Base-by-base conservation (phyloP, 2,888 invertebrate genomes). In the Ametastegia equiseti region DNA sequence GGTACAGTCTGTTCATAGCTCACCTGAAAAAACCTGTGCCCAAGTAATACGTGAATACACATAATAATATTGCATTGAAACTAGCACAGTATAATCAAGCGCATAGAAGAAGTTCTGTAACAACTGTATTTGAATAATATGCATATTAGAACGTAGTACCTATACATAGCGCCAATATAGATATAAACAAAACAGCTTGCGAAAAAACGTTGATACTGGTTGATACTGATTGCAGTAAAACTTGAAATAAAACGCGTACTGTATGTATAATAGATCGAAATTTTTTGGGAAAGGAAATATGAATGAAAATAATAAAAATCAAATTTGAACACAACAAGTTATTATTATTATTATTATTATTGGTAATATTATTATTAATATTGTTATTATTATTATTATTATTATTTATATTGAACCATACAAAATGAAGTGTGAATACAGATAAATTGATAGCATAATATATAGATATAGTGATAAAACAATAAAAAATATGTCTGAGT, bases 1-100 rank as follows among this genome's bases (percentile, higher is more conserved):
- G 87, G 83, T 92, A 92, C 83, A 84, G 88, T 23, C 82, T 90
- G 30, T 81, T 91, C 23, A 86, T 91, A 50, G 89, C 89, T 11
- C 87, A 90, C 47, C 85, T 91, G 23, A 86, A 85, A 45, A 91
- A 91, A 69, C 81, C 81, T 9, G 0, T 23, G 23, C 5, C n/a
- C 6, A n/a, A 54, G n/a, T n/a, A n/a, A n/a, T n/a, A n/a, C n/a
- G n/a, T n/a, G n/a, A n/a, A n/a, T n/a, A n/a, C n/a, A n/a, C n/a
- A n/a, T n/a, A n/a, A n/a, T n/a, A n/a, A n/a, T n/a, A 54, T 54
- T 54, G 1, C 23, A 2, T 54, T n/a, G 54, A 23, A 19, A 54
- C 7, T 19, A 23, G 11, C 54, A n/a, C 19, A 54, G 9, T 0
- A 19, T 54, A 50, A 7, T 5, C n/a, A n/a, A n/a, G n/a, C n/a